These are phyloP conservation scores for Anableps anableps DNA, from an alignment of 2,797 vertebrate genomes.

Conservation along the genomic window DNA sequence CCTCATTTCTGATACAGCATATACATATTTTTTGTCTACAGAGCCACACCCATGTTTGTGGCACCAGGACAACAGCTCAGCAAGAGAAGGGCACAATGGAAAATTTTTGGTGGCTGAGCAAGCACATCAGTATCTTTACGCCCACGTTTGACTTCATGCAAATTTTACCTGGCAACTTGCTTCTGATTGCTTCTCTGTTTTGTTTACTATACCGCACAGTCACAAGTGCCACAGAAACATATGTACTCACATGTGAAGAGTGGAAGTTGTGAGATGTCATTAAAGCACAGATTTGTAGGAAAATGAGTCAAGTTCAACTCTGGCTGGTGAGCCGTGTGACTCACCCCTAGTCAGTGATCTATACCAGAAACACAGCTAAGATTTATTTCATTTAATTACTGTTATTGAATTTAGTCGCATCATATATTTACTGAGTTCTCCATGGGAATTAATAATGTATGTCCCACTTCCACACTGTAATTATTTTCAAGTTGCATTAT, in stretches of 20 bases:
- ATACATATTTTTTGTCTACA: neutral
- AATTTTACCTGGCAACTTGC: conserved; percentile 43
- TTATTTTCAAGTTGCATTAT: conserved; percentile 1
- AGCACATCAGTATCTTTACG: conserved; percentile 26
- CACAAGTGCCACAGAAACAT: conserved; percentile 13
- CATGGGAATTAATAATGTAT: neutral
- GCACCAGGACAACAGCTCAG: conserved; percentile 15
- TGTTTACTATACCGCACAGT: conserved; percentile 28
- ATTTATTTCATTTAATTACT: conserved; percentile 8
- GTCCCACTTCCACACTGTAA: neutral
- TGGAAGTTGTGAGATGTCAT: conserved; percentile 3
- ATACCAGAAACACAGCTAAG: conserved; percentile 17
- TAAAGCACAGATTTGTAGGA: neutral
- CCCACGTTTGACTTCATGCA: conserved; percentile 30
- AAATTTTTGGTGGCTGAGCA: conserved; percentile 37
- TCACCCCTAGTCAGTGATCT: conserved; percentile 45
- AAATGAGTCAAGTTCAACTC: conserved; percentile 27
- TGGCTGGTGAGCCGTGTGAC: conserved; percentile 16
- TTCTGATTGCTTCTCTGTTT: conserved; percentile 21
- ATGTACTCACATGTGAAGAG: neutral
- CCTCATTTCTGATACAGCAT: neutral
- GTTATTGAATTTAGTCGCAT: neutral
- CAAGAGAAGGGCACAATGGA: conserved; percentile 33
- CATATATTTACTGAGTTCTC: neutral
- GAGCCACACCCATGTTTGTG: conserved; percentile 46